These are phyloP conservation scores for Antechinus flavipes DNA, from an alignment of 2,113 vertebrate species.

Conservation along the genomic window DNA sequence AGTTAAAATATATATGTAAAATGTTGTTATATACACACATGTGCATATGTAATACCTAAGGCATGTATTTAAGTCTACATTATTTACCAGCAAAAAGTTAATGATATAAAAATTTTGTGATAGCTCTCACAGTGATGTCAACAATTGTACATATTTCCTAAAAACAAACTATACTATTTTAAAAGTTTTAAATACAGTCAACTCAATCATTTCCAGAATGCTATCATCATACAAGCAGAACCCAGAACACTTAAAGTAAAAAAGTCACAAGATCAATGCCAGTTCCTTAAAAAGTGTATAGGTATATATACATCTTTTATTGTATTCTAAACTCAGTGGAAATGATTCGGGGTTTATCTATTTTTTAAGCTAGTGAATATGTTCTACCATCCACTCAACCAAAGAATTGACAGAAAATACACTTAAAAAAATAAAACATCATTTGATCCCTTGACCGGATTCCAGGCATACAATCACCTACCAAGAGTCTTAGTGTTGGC, in stretches of 20 bases:
- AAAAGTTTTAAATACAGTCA: slow-evolving; percentile 36
- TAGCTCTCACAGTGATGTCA: neutral
- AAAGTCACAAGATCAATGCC: neutral
- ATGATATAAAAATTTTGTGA: neutral
- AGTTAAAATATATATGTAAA: neutral
- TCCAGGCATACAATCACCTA: slow-evolving; percentile 73
- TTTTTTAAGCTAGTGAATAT: neutral
- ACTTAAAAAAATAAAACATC: slow-evolving; percentile 21
- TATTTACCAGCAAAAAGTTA: neutral
- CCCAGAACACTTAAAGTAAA: slow-evolving; percentile 20
- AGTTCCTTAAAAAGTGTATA: neutral
- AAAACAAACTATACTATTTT: neutral
- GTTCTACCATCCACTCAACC: slow-evolving; percentile 27
- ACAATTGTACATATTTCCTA: slow-evolving; percentile 24
- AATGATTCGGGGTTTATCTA: neutral
- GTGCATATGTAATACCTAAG: neutral
- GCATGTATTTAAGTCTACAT: neutral
- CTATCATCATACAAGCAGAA: neutral
- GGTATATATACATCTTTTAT: neutral
- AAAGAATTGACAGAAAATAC: slow-evolving; percentile 19
- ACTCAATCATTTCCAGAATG: slow-evolving; percentile 5
- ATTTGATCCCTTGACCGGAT: neutral
- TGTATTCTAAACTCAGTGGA: too few relatives aligned
- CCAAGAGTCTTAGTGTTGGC: slow-evolving; percentile 95
- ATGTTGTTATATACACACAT: neutral